These are phyloP conservation scores for Aurelia aurita DNA, from an alignment of 30 jellyfish, hydroid and myxozoan species.

Conservation along the genomic window DNA sequence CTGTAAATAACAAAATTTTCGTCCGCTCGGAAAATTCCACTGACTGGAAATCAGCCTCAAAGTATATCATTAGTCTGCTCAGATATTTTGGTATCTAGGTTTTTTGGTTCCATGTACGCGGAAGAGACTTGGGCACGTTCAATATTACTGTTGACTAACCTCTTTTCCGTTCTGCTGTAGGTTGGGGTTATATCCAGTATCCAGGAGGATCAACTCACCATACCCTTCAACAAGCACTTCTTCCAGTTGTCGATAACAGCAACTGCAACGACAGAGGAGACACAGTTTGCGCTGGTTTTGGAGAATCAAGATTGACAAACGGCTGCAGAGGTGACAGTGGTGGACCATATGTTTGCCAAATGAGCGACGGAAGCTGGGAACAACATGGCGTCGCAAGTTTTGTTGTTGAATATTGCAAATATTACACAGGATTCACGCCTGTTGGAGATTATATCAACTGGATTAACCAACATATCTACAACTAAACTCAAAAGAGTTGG, in stretches of 20 bases:
- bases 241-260: constrained; percentile 65
- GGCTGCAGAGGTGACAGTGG: constrained; percentile 94
- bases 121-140: no score
- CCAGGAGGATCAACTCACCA: constrained; percentile 81
- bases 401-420: constrained; percentile 81
- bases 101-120: no score
- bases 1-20: no score
- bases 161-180: no score
- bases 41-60: no score
- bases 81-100: no score
- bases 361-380: no score
- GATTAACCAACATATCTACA: constrained; percentile 60
- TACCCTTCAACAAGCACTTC: constrained; percentile 86
- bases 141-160: no score
- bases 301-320: constrained; percentile 54
- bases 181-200: constrained; percentile 87
- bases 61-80: no score
- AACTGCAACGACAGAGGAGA: constrained; percentile 49
- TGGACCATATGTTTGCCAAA: constrained; percentile 85
- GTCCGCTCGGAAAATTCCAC: no score
- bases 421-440: constrained; percentile 82
- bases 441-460: constrained; percentile 77
- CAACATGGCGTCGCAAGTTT: no score
- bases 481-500: no score
- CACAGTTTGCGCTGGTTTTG: constrained; percentile 77